phyloP scores from a whole-genome alignment of 2,113 vertebrate species.

The Xenus cinereus region DNA sequence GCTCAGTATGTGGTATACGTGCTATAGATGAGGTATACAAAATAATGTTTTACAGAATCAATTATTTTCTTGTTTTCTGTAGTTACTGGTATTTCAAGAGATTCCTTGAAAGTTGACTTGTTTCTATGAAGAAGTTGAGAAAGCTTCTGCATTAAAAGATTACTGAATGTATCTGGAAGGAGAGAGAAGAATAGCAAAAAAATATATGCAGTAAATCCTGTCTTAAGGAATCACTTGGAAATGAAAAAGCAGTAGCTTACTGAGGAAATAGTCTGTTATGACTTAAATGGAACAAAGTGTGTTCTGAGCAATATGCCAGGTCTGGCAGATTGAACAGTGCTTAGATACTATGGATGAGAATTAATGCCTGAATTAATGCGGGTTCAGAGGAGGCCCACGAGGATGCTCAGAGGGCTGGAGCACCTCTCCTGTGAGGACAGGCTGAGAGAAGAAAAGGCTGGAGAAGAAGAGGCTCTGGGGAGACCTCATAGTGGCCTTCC shows the following conservation, averaged over 20 bases:
- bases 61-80: background rate
- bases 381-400: no score
- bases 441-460: no score
- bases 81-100: background rate
- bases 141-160: background rate
- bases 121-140: background rate
- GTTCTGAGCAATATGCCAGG: background rate
- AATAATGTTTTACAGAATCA: background rate
- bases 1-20: background rate
- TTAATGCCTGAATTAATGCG: background rate
- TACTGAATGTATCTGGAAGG: background rate
- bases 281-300: background rate
- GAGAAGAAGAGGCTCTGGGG: no score
- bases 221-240: background rate
- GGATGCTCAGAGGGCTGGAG: no score
- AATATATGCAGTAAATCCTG: background rate
- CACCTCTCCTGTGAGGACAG: no score
- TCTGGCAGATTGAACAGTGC: background rate
- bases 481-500: no score
- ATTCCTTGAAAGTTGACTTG: background rate
- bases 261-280: background rate
- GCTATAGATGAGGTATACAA: background rate
- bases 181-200: background rate
- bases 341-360: background rate
- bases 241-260: background rate